Evolutionary conservation across 2,797 vertebrate species (phyloP).

Genomic region (Liparis tanakae): DNA sequence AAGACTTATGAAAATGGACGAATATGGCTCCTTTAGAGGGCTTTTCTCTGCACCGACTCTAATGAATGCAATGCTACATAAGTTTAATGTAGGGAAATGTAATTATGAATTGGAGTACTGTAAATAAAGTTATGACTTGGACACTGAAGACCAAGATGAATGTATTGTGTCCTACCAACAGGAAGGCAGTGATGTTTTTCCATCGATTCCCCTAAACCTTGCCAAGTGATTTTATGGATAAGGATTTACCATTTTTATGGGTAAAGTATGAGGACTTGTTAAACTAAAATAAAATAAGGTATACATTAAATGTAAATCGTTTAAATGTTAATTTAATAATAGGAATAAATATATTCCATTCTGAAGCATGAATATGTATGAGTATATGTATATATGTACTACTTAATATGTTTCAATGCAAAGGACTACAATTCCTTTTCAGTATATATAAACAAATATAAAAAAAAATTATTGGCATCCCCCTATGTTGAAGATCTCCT

Average conservation of each 20-base stretch:
- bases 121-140: not conserved
- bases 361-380: not conserved
- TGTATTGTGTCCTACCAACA: not conserved
- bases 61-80: not conserved
- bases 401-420: not conserved
- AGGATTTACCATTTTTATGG: not conserved
- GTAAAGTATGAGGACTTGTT: not conserved
- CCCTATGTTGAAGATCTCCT: constrained; percentile 4
- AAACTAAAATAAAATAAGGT: not conserved
- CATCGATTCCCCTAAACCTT: not conserved
- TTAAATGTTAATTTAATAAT: too few relatives aligned
- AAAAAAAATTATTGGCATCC: not conserved
- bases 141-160: not conserved
- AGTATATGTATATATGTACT: not conserved
- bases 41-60: not conserved
- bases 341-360: too few relatives aligned
- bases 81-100: not conserved
- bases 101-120: not conserved
- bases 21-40: not conserved
- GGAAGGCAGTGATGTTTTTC: not conserved
- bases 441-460: not conserved
- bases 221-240: not conserved
- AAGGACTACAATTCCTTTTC: not conserved
- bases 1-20: not conserved
- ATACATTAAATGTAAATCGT: not conserved